Base-by-base conservation (phyloP, 2,797 vertebrate species). In the Aselliscus stoliczkanus region DNA sequence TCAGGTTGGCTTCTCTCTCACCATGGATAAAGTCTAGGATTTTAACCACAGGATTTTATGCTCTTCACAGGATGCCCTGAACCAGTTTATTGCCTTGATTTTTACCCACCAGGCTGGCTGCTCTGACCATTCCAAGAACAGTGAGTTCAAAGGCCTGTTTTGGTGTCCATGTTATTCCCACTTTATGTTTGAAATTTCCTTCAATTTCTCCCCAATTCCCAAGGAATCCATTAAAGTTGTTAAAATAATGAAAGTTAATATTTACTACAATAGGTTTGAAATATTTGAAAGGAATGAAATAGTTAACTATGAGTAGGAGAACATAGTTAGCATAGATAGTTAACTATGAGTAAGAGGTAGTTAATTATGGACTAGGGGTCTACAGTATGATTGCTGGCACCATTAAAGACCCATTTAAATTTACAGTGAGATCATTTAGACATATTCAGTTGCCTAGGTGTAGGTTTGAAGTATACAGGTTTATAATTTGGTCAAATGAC, bases 81-180 rank as follows among this genome's bases (percentile, higher is more conserved):
- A 47, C 31, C 44, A 65, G 9, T 56, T 87, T 80, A 88, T 10
- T 47, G 47, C 47, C 25, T 86, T 81, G n/a, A 90, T 42, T 91
- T 58, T 87, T 80, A 54, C 25, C 15, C n/a, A 70, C 34, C 2
- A 56, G 54, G 4, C 27, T 81, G 29, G 25, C 44, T 93, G 54
- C 75, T 69, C 29, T 73, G 37, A 62, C 50, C 56, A 12, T 73
- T 77, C 56, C 34, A 95, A 44, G 13, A 82, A 54, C 10, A 91
- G 18, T 56, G 54, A 94, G 20, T 72, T 92, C 54, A 88, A 84
- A 95, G 39, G 27, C 37, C 6, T 92, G n/a, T 70, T 96, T 87
- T 87, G 29, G 4, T 70, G 18, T 72, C 87, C 60, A 39, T 58
- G 25, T 75, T 75, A 92, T 73, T 95, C 9, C 7, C 50, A 93